Percentiles rank a stretch among this genome's conserved stretches.
These are phyloP conservation scores for Pseudochaenichthys georgianus DNA, from an alignment of 2,797 vertebrate species.

Conservation along the genomic window DNA sequence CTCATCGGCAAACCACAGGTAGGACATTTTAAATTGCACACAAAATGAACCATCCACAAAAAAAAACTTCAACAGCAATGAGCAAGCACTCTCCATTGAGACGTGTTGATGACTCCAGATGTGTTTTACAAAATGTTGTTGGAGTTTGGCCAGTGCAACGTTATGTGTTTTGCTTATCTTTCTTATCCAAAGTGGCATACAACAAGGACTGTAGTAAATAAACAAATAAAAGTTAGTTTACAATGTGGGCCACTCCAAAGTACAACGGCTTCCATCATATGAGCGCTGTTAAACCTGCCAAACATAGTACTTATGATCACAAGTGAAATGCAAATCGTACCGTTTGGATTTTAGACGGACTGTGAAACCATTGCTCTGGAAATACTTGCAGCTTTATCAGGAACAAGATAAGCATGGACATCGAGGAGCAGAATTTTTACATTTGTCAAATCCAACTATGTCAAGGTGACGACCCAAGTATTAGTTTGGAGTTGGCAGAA, in stretches of 20 bases:
- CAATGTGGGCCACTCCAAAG: not conserved
- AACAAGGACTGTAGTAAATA: not conserved
- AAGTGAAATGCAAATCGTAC: not conserved
- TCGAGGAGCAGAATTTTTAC: not conserved
- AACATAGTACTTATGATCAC: not conserved
- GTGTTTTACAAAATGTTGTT: too few relatives aligned
- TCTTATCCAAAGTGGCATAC: not conserved
- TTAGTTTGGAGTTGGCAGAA: not conserved
- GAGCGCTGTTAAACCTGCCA: not conserved
- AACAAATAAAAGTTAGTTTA: too few relatives aligned
- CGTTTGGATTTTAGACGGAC: not conserved
- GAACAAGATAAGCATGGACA: not conserved
- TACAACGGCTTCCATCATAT: not conserved
- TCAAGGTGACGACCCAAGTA: not conserved
- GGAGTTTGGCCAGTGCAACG: not conserved
- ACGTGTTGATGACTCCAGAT: too few relatives aligned
- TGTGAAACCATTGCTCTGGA: not conserved
- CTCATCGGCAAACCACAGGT: not conserved
- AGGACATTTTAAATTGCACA: not conserved
- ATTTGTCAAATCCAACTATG: not conserved
- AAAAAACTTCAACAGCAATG: too few relatives aligned
- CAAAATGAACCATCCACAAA: not conserved
- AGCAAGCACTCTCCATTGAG: too few relatives aligned
- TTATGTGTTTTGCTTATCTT: not conserved
- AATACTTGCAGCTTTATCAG: not conserved